phyloP scores from a whole-genome alignment of 2,888 invertebrate genomes.

The Lithophane semibrunnea region DNA sequence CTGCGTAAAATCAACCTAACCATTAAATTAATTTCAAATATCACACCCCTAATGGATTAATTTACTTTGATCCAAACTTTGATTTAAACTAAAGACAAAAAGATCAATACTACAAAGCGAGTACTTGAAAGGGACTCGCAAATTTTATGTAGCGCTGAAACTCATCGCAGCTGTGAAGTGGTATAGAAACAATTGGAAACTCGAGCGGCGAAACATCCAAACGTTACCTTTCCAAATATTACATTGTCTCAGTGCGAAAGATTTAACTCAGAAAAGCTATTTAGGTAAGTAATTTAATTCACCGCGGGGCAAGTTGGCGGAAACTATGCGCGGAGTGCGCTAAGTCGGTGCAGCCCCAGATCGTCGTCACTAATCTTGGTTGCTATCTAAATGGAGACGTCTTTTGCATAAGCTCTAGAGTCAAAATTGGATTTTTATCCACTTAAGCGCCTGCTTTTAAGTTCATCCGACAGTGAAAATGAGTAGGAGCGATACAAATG shows the following conservation, averaged over 20 bases:
- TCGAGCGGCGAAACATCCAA: slow-evolving; percentile 70
- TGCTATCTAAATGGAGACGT: slow-evolving; percentile 81
- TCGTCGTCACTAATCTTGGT: slow-evolving; percentile 77
- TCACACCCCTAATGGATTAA: slow-evolving; percentile 18
- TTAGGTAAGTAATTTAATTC: slow-evolving; percentile 85
- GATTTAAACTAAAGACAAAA: slow-evolving; percentile 41
- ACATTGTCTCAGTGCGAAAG: slow-evolving; percentile 76
- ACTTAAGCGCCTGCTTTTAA: slow-evolving; percentile 73
- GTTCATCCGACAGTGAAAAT: slow-evolving; percentile 63
- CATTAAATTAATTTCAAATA: slow-evolving; percentile 20
- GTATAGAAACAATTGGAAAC: slow-evolving; percentile 78
- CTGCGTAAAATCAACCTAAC: background rate
- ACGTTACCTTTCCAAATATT: slow-evolving; percentile 75
- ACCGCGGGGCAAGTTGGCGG: slow-evolving; percentile 75
- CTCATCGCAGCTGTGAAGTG: slow-evolving; percentile 70
- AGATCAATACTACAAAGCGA: slow-evolving; percentile 62
- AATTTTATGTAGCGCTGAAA: slow-evolving; percentile 72
- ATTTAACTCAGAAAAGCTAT: slow-evolving; percentile 83
- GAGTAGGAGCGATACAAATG: slow-evolving; percentile 55
- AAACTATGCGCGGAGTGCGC: slow-evolving; percentile 79
- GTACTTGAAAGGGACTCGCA: slow-evolving; percentile 70
- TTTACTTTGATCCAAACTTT: slow-evolving; percentile 65
- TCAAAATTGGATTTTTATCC: slow-evolving; percentile 82
- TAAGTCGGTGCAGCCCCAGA: slow-evolving; percentile 77
- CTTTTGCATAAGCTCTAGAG: slow-evolving; percentile 80